phyloP scores from a whole-genome alignment of 2,113 vertebrate genomes.

The Zosterops hypoxanthus region DNA sequence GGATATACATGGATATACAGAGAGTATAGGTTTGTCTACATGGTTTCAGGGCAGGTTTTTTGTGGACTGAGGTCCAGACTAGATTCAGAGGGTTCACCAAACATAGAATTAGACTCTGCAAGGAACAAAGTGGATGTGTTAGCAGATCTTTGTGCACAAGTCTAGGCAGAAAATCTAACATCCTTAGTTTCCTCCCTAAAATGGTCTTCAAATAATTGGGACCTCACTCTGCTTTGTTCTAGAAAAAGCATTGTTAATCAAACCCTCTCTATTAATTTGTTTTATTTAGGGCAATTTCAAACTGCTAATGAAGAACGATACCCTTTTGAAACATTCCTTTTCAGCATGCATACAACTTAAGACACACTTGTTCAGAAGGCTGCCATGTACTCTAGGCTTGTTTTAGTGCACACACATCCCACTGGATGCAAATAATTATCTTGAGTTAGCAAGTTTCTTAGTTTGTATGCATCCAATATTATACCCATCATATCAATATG shows the following conservation, averaged over 20 bases:
- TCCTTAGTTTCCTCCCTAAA: neutral
- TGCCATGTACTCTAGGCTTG: neutral
- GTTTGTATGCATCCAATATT: neutral
- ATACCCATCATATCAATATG: neutral
- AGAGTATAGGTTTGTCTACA: neutral
- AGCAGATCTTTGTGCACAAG: neutral
- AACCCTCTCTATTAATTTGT: neutral
- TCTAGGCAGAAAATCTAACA: neutral
- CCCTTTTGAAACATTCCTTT: neutral
- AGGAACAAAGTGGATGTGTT: neutral
- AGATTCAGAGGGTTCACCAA: neutral
- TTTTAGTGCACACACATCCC: neutral
- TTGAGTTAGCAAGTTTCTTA: neutral
- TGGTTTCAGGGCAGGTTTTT: neutral
- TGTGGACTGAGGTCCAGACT: neutral
- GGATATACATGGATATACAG: too few relatives aligned
- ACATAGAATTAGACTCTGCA: fast-evolving
- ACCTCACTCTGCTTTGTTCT: neutral
- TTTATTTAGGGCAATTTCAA: neutral
- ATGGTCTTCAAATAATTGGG: neutral
- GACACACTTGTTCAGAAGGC: neutral
- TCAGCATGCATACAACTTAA: neutral
- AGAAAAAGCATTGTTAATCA: neutral
- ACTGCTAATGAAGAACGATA: neutral
- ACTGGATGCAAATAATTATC: neutral